Conservation (phyloP, 2,888 invertebrate genomes). For the Apamea sordens region DNA sequence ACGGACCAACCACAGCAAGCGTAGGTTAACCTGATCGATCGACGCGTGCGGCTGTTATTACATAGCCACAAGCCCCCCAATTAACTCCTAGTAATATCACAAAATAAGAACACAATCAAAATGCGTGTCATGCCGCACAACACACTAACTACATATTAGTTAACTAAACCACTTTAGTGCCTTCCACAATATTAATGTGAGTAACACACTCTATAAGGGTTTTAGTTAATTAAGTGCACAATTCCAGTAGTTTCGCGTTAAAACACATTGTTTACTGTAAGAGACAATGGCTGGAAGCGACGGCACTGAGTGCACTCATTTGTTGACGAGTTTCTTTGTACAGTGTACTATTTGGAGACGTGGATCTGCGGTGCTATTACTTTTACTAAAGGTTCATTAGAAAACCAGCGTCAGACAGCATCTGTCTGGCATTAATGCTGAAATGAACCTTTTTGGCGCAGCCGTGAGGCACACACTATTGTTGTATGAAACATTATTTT, state of each 20-base stretch:
- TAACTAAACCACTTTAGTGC: constrained; percentile 9
- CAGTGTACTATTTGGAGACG: not conserved
- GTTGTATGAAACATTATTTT: too few relatives aligned
- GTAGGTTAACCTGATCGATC: too few relatives aligned
- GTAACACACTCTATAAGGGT: not conserved
- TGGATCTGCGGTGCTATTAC: not conserved
- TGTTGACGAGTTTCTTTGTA: constrained; percentile 11
- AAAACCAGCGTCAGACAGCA: too few relatives aligned
- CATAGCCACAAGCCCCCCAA: too few relatives aligned
- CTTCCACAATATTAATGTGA: not conserved
- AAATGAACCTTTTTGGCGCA: too few relatives aligned
- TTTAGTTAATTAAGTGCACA: constrained; percentile 39
- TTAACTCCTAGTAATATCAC: too few relatives aligned
- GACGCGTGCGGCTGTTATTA: too few relatives aligned
- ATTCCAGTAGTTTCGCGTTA: constrained; percentile 8
- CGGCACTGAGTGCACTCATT: constrained; percentile 32
- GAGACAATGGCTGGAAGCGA: constrained; percentile 12
- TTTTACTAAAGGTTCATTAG: too few relatives aligned
- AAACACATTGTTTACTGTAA: constrained; percentile 6
- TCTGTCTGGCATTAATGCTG: too few relatives aligned
- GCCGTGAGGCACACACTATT: too few relatives aligned
- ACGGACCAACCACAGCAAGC: too few relatives aligned
- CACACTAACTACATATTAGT: too few relatives aligned
- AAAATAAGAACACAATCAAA: not conserved
- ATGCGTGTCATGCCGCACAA: not conserved